These are phyloP conservation scores for Amniataba percoides DNA, from an alignment of 2,797 vertebrate genomes.

Conservation along the genomic window DNA sequence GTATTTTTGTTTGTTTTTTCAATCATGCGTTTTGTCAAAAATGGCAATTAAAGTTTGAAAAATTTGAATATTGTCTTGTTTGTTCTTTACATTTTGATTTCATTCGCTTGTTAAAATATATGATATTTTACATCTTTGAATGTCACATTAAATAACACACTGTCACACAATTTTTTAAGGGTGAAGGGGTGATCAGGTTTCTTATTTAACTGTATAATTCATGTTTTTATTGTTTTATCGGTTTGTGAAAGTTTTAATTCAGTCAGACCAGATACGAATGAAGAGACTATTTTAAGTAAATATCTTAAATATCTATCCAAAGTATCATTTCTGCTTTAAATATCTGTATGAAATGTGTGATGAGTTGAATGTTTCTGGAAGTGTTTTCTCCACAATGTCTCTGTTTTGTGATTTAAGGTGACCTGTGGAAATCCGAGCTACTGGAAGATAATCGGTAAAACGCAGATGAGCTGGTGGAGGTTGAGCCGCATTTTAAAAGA, in stretches of 20 bases:
- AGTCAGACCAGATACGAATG: background rate
- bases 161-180: background rate
- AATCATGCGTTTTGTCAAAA: slow-evolving; percentile 60
- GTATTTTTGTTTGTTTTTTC: slow-evolving; percentile 31
- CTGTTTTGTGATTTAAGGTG: slow-evolving; percentile 64
- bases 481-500: slow-evolving; percentile 48
- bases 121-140: background rate
- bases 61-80: slow-evolving; percentile 5
- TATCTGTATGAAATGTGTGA: slow-evolving; percentile 20
- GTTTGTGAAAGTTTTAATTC: background rate
- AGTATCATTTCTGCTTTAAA: background rate
- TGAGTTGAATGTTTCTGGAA: slow-evolving; percentile 43
- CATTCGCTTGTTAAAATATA: background rate
- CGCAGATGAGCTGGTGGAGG: slow-evolving; percentile 56
- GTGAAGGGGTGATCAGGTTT: background rate
- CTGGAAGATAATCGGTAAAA: slow-evolving; percentile 54
- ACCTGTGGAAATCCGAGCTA: slow-evolving; percentile 56
- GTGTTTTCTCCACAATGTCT: slow-evolving; percentile 40
- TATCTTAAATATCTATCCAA: background rate
- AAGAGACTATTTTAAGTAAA: background rate
- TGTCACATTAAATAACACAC: background rate
- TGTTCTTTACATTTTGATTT: slow-evolving; percentile 19
- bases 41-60: slow-evolving; percentile 66
- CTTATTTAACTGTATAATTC: background rate
- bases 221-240: slow-evolving; percentile 1